Base-by-base conservation (phyloP, 2,113 vertebrate genomes). In the Diadophis punctatus region DNA sequence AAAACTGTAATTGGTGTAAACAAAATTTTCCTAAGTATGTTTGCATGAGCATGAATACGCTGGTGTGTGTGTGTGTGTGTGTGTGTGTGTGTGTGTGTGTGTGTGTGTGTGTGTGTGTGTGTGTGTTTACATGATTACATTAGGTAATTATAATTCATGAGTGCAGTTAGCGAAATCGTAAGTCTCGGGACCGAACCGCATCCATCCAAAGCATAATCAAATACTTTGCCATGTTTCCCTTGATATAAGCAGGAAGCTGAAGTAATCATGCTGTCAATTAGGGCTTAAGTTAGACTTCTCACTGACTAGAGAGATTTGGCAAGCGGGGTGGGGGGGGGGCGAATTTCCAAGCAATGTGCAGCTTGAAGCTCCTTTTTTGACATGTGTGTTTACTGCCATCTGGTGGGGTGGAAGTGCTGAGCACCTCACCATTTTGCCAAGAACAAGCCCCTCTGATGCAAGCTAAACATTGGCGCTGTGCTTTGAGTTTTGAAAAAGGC, bases 311-410 rank as follows among this genome's bases (percentile, higher is more conserved):
- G 90, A 93, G 80, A 90, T 93, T 86, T 86, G 88, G 92, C 55
- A 90, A 63, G 91, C 43, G 18, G 56, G 68, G 46, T 93, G 93
- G 58, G 56, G 91, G 93, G 56, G 52, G 89, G 88, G 55, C 55
- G 10, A 1, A 34, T 18, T 22, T 20, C 55, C 55, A 85, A 58
- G 48, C 23, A 51, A 94, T 25, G 68, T 80, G 39, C 89, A 93
- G 8, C 9, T 92, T 87, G 43, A 0, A 0, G 88, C 90, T 89
- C 1, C 12, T n/a, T 93, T 94, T 96, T 95, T 97, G 39, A 11
- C 93, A 74, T 95, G 98, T 97, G 96, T 96, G 98, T 98, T 98
- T 98, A 98, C 98, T 99, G 99, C 99, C 99, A 99, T 98, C 99
- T 99, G 97, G 98, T 98, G 98, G 93, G 58, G 8, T 48, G 20